Evolutionary conservation across 2,888 invertebrate species (phyloP).

Genomic region (Ellobium chinense): DNA sequence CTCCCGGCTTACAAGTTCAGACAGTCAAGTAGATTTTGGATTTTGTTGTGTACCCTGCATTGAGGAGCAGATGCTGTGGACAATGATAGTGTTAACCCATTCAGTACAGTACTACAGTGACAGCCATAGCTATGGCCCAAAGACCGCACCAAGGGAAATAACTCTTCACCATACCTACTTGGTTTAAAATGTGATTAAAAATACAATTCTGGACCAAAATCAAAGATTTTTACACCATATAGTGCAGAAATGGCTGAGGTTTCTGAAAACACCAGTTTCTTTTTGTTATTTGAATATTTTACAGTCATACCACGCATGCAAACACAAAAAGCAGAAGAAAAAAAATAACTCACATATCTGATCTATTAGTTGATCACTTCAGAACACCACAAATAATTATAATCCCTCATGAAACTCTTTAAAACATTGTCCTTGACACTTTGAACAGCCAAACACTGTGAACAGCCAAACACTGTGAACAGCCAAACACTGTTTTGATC

Average conservation of each 20-base stretch:
- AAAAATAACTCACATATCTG: background rate
- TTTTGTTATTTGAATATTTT: background rate
- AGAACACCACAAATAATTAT: background rate
- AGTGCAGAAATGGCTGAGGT: background rate
- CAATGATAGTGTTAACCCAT: too few species aligned
- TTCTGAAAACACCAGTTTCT: too few species aligned
- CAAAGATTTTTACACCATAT: background rate
- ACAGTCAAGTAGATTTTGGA: too few species aligned
- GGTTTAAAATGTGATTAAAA: too few species aligned
- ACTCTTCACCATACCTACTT: too few species aligned
- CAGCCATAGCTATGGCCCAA: background rate
- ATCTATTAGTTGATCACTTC: too few species aligned
- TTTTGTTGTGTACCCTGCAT: too few species aligned
- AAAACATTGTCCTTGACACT: background rate
- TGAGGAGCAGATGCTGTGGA: too few species aligned
- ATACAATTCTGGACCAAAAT: background rate
- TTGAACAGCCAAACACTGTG: background rate
- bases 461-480: background rate
- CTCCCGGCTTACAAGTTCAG: too few species aligned
- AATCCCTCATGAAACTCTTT: background rate
- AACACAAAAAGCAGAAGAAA: background rate
- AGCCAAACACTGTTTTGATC: background rate
- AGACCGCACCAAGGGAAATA: background rate
- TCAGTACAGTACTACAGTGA: background rate
- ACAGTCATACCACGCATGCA: background rate